Conservation (phyloP, 2,888 invertebrate genomes). For the Baronia brevicornis region DNA sequence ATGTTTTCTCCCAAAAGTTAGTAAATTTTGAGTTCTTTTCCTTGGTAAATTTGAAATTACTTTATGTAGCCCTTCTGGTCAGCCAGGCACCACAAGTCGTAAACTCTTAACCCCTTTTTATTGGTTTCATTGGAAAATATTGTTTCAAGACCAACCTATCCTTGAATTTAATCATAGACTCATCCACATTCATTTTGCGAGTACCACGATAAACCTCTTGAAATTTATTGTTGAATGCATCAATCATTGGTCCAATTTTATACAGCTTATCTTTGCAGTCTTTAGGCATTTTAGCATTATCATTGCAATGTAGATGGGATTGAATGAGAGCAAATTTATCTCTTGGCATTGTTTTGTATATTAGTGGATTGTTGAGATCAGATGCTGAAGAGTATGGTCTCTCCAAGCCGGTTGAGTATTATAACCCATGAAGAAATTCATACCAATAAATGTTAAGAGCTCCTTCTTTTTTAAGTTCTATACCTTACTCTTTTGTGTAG, state of each 20-base stretch:
- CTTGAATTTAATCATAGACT: slow-evolving; percentile 25
- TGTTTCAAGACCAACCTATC: slow-evolving; percentile 25
- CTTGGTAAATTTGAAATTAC: slow-evolving; percentile 21
- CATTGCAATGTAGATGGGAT: slow-evolving; percentile 21
- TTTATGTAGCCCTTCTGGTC: slow-evolving; percentile 19
- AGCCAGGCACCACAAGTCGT: slow-evolving; percentile 21
- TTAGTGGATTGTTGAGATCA: slow-evolving; percentile 17
- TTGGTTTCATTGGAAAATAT: slow-evolving; percentile 31
- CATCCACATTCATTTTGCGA: slow-evolving; percentile 23
- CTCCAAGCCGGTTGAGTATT: slow-evolving; percentile 18
- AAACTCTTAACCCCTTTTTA: slow-evolving; percentile 33
- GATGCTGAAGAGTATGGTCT: slow-evolving; percentile 18
- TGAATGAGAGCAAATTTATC: slow-evolving; percentile 23
- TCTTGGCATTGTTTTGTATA: slow-evolving; percentile 21
- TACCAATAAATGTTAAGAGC: slow-evolving; percentile 19
- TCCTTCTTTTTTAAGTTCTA: slow-evolving; percentile 17
- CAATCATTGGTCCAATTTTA: slow-evolving; percentile 18
- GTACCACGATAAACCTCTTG: slow-evolving; percentile 21
- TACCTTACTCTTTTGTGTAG: too few relatives aligned
- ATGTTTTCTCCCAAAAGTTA: slow-evolving; percentile 19
- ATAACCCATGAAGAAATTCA: slow-evolving; percentile 17
- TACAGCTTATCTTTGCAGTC: slow-evolving; percentile 22
- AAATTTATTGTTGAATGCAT: slow-evolving; percentile 21
- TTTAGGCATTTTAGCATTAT: slow-evolving; percentile 18
- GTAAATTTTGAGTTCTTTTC: slow-evolving; percentile 18